Evolutionary conservation across 2,113 vertebrate species (phyloP).

Genomic region (Nettapus auritus): DNA sequence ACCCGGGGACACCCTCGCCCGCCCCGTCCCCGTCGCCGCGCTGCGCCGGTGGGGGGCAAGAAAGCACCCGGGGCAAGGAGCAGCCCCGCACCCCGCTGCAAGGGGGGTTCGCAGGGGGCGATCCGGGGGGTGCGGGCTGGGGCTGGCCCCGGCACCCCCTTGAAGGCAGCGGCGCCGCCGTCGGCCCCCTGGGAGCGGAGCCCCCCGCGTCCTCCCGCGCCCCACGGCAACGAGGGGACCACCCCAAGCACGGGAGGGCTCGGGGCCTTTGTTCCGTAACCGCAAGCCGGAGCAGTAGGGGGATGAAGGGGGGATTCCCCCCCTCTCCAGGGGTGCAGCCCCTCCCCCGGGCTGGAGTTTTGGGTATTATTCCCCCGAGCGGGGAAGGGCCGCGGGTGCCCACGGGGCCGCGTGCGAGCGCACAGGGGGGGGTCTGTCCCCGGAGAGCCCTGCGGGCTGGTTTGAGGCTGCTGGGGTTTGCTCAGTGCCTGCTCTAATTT

Average conservation of each 20-base stretch:
- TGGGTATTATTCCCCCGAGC: background rate
- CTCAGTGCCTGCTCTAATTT: constrained; percentile 43
- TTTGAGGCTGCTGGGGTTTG: constrained; percentile 53
- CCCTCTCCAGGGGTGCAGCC: background rate
- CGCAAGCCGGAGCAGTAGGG: background rate
- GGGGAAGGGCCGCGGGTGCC: background rate
- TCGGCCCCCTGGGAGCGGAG: fast-evolving
- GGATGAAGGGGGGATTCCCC: background rate
- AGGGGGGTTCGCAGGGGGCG: background rate
- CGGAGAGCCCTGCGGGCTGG: constrained; percentile 16
- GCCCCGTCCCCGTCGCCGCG: background rate
- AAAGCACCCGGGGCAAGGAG: background rate
- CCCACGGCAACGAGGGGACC: background rate
- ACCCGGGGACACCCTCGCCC: background rate
- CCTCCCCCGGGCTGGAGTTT: background rate
- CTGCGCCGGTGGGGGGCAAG: background rate
- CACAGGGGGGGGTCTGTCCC: background rate
- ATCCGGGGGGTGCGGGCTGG: background rate
- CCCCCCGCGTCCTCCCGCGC: fast-evolving
- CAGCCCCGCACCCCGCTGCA: background rate
- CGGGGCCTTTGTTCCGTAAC: background rate
- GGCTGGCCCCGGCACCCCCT: background rate
- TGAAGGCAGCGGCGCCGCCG: background rate
- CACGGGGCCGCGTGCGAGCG: background rate
- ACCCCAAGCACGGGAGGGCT: fast-evolving